Percentiles rank a stretch among this genome's conserved stretches.
Conservation (phyloP, 2,888 invertebrate species). For the Diplazon laetatorius region DNA sequence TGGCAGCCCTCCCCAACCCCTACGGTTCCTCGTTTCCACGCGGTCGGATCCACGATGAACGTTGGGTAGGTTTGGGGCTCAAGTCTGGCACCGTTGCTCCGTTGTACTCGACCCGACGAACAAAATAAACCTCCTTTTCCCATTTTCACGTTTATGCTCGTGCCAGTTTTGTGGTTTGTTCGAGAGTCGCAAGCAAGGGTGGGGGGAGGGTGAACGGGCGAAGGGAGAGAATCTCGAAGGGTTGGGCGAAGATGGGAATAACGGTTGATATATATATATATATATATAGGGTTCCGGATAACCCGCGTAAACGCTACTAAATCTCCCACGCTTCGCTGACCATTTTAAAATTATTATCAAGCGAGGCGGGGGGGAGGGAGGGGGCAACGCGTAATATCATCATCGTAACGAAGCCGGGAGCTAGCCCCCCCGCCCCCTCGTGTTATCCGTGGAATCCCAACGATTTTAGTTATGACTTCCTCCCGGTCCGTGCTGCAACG, state of each 20-base stretch:
- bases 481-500: not conserved
- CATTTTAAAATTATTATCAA: conserved; percentile 61
- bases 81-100: conserved; percentile 41
- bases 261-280: conserved; percentile 43
- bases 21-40: conserved; percentile 14
- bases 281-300: no score
- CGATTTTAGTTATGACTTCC: conserved; percentile 29
- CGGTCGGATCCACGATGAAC: conserved; percentile 3
- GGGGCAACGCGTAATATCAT: conserved; percentile 33
- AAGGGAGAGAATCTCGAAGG: conserved; percentile 28
- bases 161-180: conserved; percentile 65
- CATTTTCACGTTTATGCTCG: conserved; percentile 65
- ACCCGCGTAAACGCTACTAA: conserved; percentile 61
- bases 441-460: conserved; percentile 38
- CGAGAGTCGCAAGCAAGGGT: conserved; percentile 22
- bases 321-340: conserved; percentile 62
- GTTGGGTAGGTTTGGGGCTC: no score
- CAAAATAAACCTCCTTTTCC: conserved; percentile 65
- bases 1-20: no score
- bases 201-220: conserved; percentile 17
- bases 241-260: conserved; percentile 30
- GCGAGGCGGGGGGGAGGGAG: no score
- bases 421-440: no score
- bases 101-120: conserved; percentile 52
- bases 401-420: conserved; percentile 47